These are phyloP conservation scores for Paramisgurnus dabryanus DNA, from an alignment of 2,113 vertebrate genomes.

Conservation along the genomic window DNA sequence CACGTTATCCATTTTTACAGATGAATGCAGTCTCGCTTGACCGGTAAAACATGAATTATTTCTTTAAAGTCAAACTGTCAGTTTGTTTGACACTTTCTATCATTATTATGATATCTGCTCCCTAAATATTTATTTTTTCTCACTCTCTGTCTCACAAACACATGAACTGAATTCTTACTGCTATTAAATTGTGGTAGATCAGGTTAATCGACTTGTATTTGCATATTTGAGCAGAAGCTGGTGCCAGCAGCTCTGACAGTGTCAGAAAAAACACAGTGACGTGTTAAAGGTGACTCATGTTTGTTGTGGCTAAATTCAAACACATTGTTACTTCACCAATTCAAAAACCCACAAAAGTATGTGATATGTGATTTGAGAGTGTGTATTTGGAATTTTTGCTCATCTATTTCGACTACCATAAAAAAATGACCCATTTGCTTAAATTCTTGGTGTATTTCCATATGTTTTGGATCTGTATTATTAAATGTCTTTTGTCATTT, in stretches of 20 bases:
- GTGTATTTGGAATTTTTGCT: background rate
- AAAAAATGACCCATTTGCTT: background rate
- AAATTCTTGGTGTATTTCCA: background rate
- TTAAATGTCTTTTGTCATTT: background rate
- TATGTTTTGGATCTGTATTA: background rate
- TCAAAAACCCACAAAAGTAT: background rate
- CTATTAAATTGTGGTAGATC: slow-evolving; percentile 63
- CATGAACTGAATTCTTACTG: background rate
- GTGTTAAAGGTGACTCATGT: background rate
- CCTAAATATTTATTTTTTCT: background rate
- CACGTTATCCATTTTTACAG: background rate
- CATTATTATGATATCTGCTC: slow-evolving; percentile 3
- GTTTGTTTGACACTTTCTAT: slow-evolving; percentile 22
- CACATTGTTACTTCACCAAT: background rate
- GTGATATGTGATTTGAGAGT: background rate
- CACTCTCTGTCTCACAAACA: background rate
- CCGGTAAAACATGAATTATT: background rate
- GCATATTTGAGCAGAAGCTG: slow-evolving; percentile 58
- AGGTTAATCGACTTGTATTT: slow-evolving; percentile 70
- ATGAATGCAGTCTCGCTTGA: background rate
- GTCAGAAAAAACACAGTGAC: background rate
- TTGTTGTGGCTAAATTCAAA: background rate
- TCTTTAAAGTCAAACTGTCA: slow-evolving; percentile 35
- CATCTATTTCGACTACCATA: background rate
- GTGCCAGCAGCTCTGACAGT: slow-evolving; percentile 41